A percentile compares a stretch with the other conserved stretches of the same genome.
phyloP scores from a whole-genome alignment of 37 sponge, comb jelly and placozoan genomes.

The Beroe forskalii region DNA sequence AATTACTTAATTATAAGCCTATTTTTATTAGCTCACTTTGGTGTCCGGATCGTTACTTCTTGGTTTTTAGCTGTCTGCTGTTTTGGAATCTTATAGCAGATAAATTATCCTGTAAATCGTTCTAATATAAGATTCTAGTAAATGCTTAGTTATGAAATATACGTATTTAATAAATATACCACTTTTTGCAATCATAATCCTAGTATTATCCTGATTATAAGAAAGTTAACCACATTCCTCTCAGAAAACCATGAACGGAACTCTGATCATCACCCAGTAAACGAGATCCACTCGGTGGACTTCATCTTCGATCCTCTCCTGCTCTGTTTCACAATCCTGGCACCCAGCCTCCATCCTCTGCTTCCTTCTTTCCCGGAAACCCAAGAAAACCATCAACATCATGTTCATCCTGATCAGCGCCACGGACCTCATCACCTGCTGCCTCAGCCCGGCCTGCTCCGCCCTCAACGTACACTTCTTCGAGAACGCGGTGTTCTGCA shows the following conservation, averaged over 20 bases:
- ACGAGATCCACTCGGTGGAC: background rate
- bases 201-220: too few relatives aligned
- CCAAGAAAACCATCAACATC: constrained; percentile 46
- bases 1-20: too few relatives aligned
- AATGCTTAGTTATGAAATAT: too few relatives aligned
- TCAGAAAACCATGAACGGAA: constrained; percentile 6
- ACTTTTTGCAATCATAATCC: too few relatives aligned
- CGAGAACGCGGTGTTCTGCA: constrained; percentile 26
- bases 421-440: constrained; percentile 22
- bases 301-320: constrained; percentile 5
- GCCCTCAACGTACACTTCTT: constrained; percentile 52
- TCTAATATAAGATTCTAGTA: too few relatives aligned
- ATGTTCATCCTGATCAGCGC: constrained; percentile 29
- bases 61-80: too few relatives aligned
- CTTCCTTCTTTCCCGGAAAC: background rate
- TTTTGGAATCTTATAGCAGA: too few relatives aligned
- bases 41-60: too few relatives aligned
- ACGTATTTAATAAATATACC: too few relatives aligned
- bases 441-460: background rate
- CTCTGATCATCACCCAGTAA: background rate
- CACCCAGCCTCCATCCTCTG: constrained; percentile 62
- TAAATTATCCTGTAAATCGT: too few relatives aligned
- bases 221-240: too few relatives aligned
- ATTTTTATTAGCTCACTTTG: too few relatives aligned
- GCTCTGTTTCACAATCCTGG: background rate